Base-by-base conservation (phyloP, 2,797 vertebrate species). In the Mormyrus hasselquistii region DNA sequence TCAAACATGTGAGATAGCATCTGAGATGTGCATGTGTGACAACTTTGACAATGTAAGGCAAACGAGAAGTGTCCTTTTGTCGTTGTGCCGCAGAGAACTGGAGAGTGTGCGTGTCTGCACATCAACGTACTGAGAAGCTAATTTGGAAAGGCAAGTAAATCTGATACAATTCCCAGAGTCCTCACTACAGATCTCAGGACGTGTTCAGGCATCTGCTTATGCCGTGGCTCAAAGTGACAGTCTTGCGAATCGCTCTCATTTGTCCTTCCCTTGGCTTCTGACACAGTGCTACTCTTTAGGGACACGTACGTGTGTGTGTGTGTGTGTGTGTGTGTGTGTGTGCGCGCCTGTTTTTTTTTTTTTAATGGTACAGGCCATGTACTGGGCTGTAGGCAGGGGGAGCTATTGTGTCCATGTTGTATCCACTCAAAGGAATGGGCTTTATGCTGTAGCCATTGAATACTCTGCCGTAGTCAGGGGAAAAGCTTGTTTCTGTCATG, bases 131-230 rank as follows among this genome's bases (percentile, higher is more conserved):
- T 44, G 16, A n/a, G 29, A 44, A 22, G 19, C 82, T 89, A 52
- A 89, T 89, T 49, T 69, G 25, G 49, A 86, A 86, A 86, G 83
- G 88, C 88, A 86, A 47, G 82, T 52, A 86, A 25, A 79, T 86
- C 50, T 86, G 49, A 87, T 86, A 10, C 49, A 76, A 53, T 86
- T 86, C 88, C 88, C 88, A 89, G 83, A 52, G 47, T 69, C 29
- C 88, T 76, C 50, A 38, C 86, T 38, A 44, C 52, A 88, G 73
- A 84, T 76, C 41, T 19, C 38, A 4, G 85, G 3, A 83, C 49
- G 55, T 55, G 59, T 65, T 29, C 44, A 4, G 85, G 55, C 47
- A 47, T 90, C 57, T 73, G 87, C 53, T 69, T 88, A 57, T 47
- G 47, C 57, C 29, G 14, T 12, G 3, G 41, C 89, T 85, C 79